Base-by-base conservation (phyloP, 1,140 invertebrate species). In the Drosophila varians region DNA sequence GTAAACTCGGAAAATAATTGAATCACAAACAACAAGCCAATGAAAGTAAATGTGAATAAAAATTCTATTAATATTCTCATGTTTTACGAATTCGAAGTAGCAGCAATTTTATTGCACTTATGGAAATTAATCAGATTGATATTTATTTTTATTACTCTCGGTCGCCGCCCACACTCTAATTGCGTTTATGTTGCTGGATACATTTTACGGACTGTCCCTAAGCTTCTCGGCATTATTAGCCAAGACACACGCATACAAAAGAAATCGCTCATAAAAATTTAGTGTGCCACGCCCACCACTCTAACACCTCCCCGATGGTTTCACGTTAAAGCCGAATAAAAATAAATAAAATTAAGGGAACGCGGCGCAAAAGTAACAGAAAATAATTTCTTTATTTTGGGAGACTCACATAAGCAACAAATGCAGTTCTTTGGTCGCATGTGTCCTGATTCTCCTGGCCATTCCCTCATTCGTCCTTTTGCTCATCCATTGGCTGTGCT, bases 261-360 rank as follows among this genome's bases (percentile, higher is more conserved):
- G 68, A 42, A 77, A 77, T 68, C 71, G 38, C 55, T 54, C 82
- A 76, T 87, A 77, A 80, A 84, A 80, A 62, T 84, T 69, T 79
- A 86, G 75, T 62, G 34, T 18, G 51, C 7, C 52, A 60, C 77
- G 68, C 43, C 56, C 45, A 43, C 40, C 62, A 68, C 42, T 53
- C 14, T 8, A 31, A 49, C 49, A 47, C 38, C 53, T 36, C 38
- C 56, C 56, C 74, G 60, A 79, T 86, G 75, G 46, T 75, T 75
- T 57, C 56, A 56, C 79, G 57, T 87, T 74, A 86, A 80, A 70
- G 52, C 64, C 72, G 66, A 38, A 84, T 86, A 84, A 79, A 80
- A 80, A 73, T 61, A 74, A 64, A 73, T 47, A 34, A 45, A 58
- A 64, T 36, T 38, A 16, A 26, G 23, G 7, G 21, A 49, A 16